Evolutionary conservation across 2,797 vertebrate genomes (phyloP).

Genomic region (Acipenser oxyrinchus): DNA sequence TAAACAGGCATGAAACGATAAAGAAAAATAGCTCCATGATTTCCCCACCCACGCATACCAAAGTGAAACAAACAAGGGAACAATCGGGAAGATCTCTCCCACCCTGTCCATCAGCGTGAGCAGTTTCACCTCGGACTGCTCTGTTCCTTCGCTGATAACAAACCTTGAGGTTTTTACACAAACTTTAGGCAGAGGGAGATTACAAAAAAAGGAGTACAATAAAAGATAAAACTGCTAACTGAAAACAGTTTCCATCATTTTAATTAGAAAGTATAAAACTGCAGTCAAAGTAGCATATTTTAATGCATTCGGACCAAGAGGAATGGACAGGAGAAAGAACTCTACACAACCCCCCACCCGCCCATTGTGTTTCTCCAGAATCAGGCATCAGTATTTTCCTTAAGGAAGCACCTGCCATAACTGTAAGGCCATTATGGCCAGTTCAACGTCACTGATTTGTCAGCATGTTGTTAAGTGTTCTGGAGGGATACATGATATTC

Average conservation of each 20-base stretch:
- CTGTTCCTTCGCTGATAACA: constrained; percentile 50
- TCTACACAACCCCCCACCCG: no score
- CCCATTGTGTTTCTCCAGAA: no score
- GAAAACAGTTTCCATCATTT: constrained; percentile 25
- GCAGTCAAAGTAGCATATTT: not conserved
- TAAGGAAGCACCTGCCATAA: no score
- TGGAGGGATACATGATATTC: no score
- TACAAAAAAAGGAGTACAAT: constrained; percentile 39
- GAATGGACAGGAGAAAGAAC: no score
- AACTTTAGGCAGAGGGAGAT: constrained; percentile 47
- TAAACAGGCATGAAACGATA: constrained; percentile 39
- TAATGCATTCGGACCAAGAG: no score
- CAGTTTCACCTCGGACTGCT: constrained; percentile 34
- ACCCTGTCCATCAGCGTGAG: constrained; percentile 38
- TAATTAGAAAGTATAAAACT: constrained; percentile 12
- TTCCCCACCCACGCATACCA: constrained; percentile 56
- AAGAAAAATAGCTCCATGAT: constrained; percentile 52
- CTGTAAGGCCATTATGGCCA: no score
- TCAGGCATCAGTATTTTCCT: no score
- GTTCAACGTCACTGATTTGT: no score
- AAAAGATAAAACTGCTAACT: constrained; percentile 42
- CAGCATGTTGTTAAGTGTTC: no score
- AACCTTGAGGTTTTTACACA: constrained; percentile 56
- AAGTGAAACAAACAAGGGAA: constrained; percentile 27
- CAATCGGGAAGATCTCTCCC: constrained; percentile 30